Conservation (phyloP, 2,797 vertebrate genomes). For the Poeciliopsis turneri region DNA sequence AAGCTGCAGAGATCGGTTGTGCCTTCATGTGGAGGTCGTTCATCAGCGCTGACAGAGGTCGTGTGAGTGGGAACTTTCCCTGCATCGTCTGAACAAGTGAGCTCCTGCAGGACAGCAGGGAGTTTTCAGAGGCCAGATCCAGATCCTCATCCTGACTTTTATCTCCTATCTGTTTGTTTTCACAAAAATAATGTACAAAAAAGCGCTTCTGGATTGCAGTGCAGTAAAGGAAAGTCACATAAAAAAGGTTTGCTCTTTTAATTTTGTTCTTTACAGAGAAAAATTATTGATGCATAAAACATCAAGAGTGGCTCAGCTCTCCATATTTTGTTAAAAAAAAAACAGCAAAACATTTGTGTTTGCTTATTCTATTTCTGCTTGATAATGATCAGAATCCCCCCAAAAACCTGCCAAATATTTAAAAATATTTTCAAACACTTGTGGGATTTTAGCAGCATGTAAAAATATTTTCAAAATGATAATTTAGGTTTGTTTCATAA, state of each 20-base stretch:
- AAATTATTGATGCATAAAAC: not conserved
- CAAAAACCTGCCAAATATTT: not conserved
- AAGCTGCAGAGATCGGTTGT: conserved; percentile 14
- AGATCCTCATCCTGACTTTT: not conserved
- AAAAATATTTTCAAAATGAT: not conserved
- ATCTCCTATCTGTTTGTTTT: not conserved
- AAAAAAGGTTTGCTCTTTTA: not conserved
- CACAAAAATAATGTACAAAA: not conserved
- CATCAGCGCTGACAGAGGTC: conserved; percentile 64
- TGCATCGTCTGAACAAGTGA: conserved; percentile 32
- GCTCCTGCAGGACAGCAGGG: conserved; percentile 19
- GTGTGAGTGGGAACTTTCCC: conserved; percentile 70
- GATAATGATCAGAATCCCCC: not conserved
- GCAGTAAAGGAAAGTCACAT: not conserved
- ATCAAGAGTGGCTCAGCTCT: not conserved
- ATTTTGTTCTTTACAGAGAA: not conserved
- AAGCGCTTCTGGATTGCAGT: fast-evolving
- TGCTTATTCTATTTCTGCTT: not conserved
- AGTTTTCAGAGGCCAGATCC: not conserved
- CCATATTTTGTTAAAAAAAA: not conserved
- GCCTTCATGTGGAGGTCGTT: conserved; percentile 22
- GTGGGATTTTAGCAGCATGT: not conserved
- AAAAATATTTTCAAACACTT: not conserved
- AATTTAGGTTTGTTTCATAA: too few species aligned
- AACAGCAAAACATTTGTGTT: not conserved